Conservation (phyloP, 2,113 vertebrate genomes). For the Gnathonemus echidnorhynchus region DNA sequence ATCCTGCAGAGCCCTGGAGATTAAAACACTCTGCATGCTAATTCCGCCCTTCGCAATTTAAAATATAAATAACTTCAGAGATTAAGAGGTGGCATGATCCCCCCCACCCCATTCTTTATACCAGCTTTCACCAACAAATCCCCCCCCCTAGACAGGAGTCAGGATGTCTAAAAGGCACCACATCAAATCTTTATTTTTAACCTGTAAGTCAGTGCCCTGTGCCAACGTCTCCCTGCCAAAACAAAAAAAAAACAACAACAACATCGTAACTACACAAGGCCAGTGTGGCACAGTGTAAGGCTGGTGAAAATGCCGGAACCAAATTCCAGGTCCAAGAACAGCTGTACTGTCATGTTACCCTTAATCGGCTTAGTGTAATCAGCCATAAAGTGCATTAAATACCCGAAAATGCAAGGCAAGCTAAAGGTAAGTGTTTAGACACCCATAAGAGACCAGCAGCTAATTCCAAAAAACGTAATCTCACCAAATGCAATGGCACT, state of each 20-base stretch:
- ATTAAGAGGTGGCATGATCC: slow-evolving; percentile 37
- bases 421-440: background rate
- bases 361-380: slow-evolving; percentile 3
- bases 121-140: slow-evolving; percentile 12
- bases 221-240: background rate
- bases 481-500: background rate
- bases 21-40: slow-evolving; percentile 42
- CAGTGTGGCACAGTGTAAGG: background rate
- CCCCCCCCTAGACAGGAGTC: background rate
- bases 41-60: slow-evolving; percentile 37
- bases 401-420: background rate
- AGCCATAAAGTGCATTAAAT: background rate
- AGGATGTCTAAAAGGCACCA: background rate
- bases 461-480: background rate
- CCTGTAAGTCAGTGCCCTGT: background rate
- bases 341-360: background rate
- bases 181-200: background rate
- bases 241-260: background rate
- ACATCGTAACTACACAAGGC: background rate
- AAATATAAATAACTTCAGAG: slow-evolving; percentile 38
- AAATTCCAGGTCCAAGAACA: background rate
- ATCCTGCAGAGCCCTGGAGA: slow-evolving; percentile 37
- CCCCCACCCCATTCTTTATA: slow-evolving; percentile 24
- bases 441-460: background rate
- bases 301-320: background rate